Conservation (phyloP, 1,140 invertebrate genomes). For the Episyrphus balteatus region DNA sequence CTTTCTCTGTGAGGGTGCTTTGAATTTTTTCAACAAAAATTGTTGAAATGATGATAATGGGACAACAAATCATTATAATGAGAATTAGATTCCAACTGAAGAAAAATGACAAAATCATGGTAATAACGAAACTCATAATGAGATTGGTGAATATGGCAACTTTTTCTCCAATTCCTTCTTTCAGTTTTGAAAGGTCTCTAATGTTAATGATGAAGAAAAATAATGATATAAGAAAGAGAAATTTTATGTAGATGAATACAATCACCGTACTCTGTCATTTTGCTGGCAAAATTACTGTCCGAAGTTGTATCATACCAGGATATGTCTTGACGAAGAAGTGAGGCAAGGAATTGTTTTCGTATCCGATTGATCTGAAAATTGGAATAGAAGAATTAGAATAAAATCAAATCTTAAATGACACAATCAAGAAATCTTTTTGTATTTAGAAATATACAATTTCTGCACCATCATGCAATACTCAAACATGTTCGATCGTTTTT, state of each 20-base stretch:
- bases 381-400: slow-evolving; percentile 2
- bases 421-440: too few species aligned
- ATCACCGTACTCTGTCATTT: slow-evolving; percentile 68
- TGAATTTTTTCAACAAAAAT: slow-evolving; percentile 57
- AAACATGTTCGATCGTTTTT: too few species aligned
- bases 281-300: slow-evolving; percentile 76
- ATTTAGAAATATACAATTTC: too few species aligned
- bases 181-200: slow-evolving; percentile 79
- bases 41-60: slow-evolving; percentile 58
- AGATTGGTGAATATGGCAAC: slow-evolving; percentile 70
- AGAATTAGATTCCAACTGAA: slow-evolving; percentile 85
- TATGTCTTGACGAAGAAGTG: slow-evolving; percentile 79
- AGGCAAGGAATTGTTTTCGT: slow-evolving; percentile 56
- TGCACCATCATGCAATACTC: too few species aligned
- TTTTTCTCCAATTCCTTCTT: slow-evolving; percentile 91
- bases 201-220: slow-evolving; percentile 5
- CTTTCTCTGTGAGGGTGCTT: slow-evolving; percentile 50
- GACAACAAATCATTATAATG: slow-evolving; percentile 71
- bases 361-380: slow-evolving; percentile 59
- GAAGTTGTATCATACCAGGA: slow-evolving; percentile 83
- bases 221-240: not conserved
- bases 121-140: slow-evolving; percentile 62
- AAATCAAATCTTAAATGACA: too few species aligned
- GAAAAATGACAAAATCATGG: slow-evolving; percentile 66
- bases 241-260: not conserved